A percentile compares a stretch with the other conserved stretches of the same genome.
Conservation (phyloP, 2,888 invertebrate species). For the Polymixis lichenea region DNA sequence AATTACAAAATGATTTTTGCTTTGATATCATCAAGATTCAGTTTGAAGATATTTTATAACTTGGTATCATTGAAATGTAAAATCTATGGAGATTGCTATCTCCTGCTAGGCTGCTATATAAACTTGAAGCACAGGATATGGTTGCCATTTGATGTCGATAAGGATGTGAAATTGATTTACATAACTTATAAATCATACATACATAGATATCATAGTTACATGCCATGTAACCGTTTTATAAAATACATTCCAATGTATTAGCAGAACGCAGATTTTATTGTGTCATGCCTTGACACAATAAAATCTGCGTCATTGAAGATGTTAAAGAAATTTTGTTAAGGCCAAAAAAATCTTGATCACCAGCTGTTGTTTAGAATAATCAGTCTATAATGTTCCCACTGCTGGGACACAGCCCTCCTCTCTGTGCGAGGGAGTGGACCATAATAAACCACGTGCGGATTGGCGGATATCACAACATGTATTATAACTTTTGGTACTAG, state of each 20-base stretch:
- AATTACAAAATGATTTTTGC: conserved; percentile 2
- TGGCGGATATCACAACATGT: no score
- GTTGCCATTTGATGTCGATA: conserved; percentile 53
- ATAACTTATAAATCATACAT: conserved; percentile 46
- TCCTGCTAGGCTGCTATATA: conserved; percentile 13
- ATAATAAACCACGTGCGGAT: no score
- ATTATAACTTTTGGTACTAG: no score
- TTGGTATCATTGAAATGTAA: conserved; percentile 49
- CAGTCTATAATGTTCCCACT: no score
- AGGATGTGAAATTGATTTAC: conserved; percentile 53
- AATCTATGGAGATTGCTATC: conserved; percentile 49
- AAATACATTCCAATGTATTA: neutral
- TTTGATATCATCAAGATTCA: conserved; percentile 32
- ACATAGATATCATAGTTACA: conserved; percentile 3
- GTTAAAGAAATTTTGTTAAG: neutral
- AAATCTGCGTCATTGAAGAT: neutral
- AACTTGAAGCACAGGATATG: conserved; percentile 56
- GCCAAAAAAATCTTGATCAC: neutral
- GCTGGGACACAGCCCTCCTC: no score
- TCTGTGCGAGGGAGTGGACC: no score
- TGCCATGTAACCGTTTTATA: neutral
- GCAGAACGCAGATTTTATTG: neutral
- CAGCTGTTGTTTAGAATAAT: neutral
- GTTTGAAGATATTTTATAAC: conserved; percentile 37
- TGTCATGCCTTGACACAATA: no score